Percentiles rank a stretch among this genome's conserved stretches.
Evolutionary conservation across 53 echinoderm and acorn worm species (phyloP).

Genomic region (Paracentrotus lividus): DNA sequence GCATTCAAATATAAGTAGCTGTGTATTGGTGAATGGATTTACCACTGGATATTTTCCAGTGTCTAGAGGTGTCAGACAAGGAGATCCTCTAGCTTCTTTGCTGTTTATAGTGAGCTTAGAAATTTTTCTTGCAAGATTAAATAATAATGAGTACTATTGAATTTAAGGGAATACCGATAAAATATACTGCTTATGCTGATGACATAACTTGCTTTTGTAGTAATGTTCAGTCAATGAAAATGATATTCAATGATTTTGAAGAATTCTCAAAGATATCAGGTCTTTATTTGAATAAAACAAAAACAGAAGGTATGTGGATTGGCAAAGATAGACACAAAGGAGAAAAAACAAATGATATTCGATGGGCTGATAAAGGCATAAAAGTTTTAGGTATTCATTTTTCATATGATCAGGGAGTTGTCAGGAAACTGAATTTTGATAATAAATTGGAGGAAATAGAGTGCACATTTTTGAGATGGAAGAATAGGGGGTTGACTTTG

Average conservation of each 20-base stretch:
- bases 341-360: background rate
- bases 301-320: background rate
- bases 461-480: background rate
- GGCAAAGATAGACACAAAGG: conserved; percentile 21
- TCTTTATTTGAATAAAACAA: background rate
- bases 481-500: background rate
- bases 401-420: background rate
- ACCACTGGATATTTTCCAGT: conserved; percentile 46
- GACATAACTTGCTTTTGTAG: conserved; percentile 35
- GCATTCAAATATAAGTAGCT: background rate
- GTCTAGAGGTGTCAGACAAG: conserved; percentile 26
- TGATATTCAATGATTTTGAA: background rate
- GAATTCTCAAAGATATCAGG: background rate
- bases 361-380: background rate
- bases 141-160: background rate
- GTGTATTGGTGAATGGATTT: conserved; percentile 47
- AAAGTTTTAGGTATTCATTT: background rate
- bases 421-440: background rate
- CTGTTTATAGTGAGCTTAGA: background rate
- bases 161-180: background rate
- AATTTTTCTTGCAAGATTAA: background rate
- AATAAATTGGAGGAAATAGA: background rate
- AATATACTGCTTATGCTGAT: conserved; percentile 10
- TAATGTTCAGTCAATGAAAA: background rate
- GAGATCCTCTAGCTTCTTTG: background rate